phyloP scores from a whole-genome alignment of 1,140 invertebrate genomes.

The Dendrolimus punctatus region DNA sequence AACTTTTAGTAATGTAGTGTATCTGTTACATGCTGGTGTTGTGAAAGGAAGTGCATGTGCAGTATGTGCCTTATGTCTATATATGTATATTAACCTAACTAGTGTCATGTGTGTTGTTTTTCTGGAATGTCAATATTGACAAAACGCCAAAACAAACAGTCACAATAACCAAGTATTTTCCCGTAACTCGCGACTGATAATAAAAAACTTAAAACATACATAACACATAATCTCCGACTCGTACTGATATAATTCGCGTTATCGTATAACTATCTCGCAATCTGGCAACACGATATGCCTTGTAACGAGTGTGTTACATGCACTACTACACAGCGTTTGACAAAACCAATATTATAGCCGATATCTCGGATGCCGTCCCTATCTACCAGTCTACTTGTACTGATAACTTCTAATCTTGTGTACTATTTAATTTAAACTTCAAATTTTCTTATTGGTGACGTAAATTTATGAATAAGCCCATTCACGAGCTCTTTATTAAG shows the following conservation, averaged over 20 bases:
- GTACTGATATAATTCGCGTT: conserved; percentile 25
- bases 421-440: too few species aligned
- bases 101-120: too few species aligned
- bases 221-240: conserved; percentile 24
- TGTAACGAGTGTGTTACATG: conserved; percentile 47
- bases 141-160: too few species aligned
- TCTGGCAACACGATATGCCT: conserved; percentile 36
- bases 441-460: too few species aligned
- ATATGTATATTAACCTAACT: too few species aligned
- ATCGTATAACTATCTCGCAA: conserved; percentile 39
- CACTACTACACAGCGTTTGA: conserved; percentile 16
- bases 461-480: too few species aligned
- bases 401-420: too few species aligned
- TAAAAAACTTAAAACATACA: conserved; percentile 16
- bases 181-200: conserved; percentile 5
- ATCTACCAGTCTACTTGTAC: conserved; percentile 11
- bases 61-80: too few species aligned
- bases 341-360: conserved; percentile 12
- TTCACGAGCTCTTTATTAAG: too few species aligned
- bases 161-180: not conserved
- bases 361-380: conserved; percentile 8
- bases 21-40: too few species aligned
- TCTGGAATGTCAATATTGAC: not conserved
- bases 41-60: too few species aligned
- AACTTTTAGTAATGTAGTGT: too few species aligned